Evolutionary conservation across 35 echinoderm and acorn worm species (phyloP).

Genomic region (Ophioderma brevispina): DNA sequence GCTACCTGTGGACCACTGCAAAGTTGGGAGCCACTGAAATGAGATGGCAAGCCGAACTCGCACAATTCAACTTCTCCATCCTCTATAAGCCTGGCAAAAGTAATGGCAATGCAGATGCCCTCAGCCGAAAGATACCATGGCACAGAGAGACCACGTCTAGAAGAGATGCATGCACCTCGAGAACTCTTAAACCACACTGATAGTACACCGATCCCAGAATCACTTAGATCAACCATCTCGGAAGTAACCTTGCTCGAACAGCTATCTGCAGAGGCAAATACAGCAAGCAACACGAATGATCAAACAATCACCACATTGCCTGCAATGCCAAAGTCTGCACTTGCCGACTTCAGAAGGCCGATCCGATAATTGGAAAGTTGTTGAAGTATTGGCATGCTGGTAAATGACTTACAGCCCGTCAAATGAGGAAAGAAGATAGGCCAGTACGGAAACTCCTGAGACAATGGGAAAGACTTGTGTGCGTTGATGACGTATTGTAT

Average conservation of each 20-base stretch:
- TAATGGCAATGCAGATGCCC: conserved; percentile 64
- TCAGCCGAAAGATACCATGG: conserved; percentile 25
- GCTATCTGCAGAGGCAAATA: too few species aligned
- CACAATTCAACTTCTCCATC: conserved; percentile 45
- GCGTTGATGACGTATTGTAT: background rate
- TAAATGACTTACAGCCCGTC: background rate
- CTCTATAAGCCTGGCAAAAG: conserved; percentile 37
- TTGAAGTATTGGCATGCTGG: background rate
- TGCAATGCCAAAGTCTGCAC: too few species aligned
- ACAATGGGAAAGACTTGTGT: background rate
- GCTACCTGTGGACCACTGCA: conserved; percentile 37
- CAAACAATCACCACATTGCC: background rate
- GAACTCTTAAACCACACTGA: background rate
- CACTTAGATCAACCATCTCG: background rate
- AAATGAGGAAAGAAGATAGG: background rate
- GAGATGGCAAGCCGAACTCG: conserved; percentile 53
- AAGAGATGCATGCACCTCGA: background rate
- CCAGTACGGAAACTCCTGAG: background rate
- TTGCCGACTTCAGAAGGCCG: background rate
- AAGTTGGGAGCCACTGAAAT: conserved; percentile 62
- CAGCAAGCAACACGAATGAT: background rate
- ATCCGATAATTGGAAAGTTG: background rate
- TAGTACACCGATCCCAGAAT: background rate
- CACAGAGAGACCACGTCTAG: background rate
- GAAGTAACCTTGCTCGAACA: too few species aligned